Evolutionary conservation across 1,140 invertebrate species (phyloP).

Genomic region (Aphelinus atriplicis): DNA sequence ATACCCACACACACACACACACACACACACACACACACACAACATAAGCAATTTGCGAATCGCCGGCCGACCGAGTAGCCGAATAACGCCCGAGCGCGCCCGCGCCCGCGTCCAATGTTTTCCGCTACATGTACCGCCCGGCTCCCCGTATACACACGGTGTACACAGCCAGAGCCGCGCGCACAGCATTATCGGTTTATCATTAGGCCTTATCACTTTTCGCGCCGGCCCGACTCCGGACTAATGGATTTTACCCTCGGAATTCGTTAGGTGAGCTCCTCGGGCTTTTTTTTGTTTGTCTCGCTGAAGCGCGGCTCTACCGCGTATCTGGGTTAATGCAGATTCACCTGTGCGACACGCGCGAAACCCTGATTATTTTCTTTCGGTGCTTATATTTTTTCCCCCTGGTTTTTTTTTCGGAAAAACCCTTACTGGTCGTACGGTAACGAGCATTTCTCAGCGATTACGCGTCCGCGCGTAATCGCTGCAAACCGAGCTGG

Average conservation of each 20-base stretch:
- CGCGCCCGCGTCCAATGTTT: background rate
- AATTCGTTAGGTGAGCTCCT: constrained; percentile 28
- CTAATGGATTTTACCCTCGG: constrained; percentile 35
- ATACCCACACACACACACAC: too few species aligned
- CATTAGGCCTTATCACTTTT: constrained; percentile 35
- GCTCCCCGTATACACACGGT: too few species aligned
- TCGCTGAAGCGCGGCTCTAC: too few species aligned
- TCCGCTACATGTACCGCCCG: too few species aligned
- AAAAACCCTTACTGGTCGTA: background rate
- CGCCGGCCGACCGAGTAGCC: background rate
- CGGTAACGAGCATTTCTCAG: too few species aligned
- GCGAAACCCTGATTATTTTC: background rate
- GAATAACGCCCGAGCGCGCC: background rate
- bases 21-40: background rate
- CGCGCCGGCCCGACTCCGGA: background rate
- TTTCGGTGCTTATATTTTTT: background rate
- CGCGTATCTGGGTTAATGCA: constrained; percentile 12
- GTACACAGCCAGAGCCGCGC: too few species aligned
- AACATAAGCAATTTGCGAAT: constrained; percentile 11
- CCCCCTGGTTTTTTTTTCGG: background rate
- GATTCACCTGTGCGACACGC: too few species aligned
- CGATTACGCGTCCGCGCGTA: too few species aligned
- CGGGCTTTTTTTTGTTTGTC: background rate
- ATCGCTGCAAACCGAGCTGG: too few species aligned
- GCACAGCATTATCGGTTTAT: constrained; percentile 33